These are phyloP conservation scores for Palythoa grandis DNA, from an alignment of 92 coral and sea anemone genomes.

Conservation along the genomic window DNA sequence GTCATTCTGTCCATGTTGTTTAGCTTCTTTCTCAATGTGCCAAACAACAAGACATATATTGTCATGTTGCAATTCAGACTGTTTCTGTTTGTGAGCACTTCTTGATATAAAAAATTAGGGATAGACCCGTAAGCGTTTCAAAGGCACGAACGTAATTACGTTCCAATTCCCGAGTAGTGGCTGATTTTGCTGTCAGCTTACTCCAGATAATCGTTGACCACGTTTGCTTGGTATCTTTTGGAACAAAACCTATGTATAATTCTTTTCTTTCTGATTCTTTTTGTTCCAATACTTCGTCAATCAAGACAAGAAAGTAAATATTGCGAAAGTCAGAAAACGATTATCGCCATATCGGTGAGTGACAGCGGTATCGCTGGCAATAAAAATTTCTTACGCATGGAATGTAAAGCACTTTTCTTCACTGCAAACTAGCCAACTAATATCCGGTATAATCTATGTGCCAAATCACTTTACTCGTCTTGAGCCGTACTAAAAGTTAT, in stretches of 20 bases:
- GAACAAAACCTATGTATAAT: constrained; percentile 4
- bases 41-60: constrained; percentile 48
- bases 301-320: not conserved
- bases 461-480: no score
- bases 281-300: not conserved
- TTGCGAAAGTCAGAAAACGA: no score
- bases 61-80: constrained; percentile 65
- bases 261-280: constrained; percentile 19
- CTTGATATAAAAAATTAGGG: constrained; percentile 66
- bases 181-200: constrained; percentile 77
- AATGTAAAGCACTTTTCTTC: not conserved
- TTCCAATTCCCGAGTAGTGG: not conserved
- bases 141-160: constrained; percentile 25
- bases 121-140: constrained; percentile 63
- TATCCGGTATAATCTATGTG: not conserved
- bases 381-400: not conserved
- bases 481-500: no score
- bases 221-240: constrained; percentile 58
- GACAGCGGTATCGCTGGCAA: not conserved
- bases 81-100: constrained; percentile 73
- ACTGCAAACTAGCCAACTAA: not conserved
- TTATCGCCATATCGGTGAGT: no score
- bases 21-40: constrained; percentile 59
- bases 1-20: constrained; percentile 24
- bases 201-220: constrained; percentile 67